Base-by-base conservation (phyloP, 2,888 invertebrate species). In the Cordilura impudica region DNA sequence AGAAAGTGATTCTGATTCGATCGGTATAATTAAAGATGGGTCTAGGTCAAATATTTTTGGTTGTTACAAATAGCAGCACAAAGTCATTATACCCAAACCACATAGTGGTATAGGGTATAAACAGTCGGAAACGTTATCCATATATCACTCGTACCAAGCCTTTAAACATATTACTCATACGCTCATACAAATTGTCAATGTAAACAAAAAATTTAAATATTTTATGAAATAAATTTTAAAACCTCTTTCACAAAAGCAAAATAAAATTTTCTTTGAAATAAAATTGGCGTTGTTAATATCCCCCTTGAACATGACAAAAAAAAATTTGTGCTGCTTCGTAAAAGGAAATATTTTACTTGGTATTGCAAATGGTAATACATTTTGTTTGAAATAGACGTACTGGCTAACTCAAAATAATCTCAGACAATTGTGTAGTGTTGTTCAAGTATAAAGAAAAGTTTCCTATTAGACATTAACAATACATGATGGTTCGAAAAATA, bases 401-500 rank as follows among this genome's bases (percentile, higher is more conserved):
- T 43, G 43, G 16, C 51, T 60, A 65, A 14, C 23, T 7, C n/a
- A n/a, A 26, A 45, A 39, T 23, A 23, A 16, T 16, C 29, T n/a
- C 58, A 73, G 66, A 73, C 58, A 73, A 21, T 29, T 51, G 16
- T 49, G 21, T 49, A n/a, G 14, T 23, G 21, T 39, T 58, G 39
- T 21, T 39, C 10, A 29, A 43, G 19, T 14, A 19, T 16, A 23
- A 26, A 63, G 63, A 31, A 58, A 70, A 70, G 31, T 66, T 53
- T 76, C 54, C 67, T 49, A 16, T 71, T 26, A 18, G 54, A 19
- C 53, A 43, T 51, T 16, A 53, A 63, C 31, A 43, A 12, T 70
- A 26, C 58, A 58, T 66, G 43, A 45, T 67, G 43, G 53, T 69
- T 58, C 45, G 63, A 69, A 51, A 73, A 73, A 69, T 53, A 56